Percentiles rank a stretch among this genome's conserved stretches.
phyloP scores from a whole-genome alignment of 37 sponge, comb jelly and placozoan genomes.

The Bolinopsis microptera region DNA sequence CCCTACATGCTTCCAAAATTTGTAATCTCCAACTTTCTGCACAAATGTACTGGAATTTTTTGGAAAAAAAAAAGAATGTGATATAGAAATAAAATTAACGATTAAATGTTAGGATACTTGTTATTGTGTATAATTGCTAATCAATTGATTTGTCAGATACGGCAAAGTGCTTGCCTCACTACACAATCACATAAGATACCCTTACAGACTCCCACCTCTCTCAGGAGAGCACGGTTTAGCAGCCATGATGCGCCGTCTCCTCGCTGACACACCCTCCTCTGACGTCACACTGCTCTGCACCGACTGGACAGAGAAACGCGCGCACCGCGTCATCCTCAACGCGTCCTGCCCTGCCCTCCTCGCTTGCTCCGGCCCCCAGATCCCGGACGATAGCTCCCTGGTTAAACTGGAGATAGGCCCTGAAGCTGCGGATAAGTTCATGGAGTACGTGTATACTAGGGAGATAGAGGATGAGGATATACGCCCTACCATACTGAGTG shows the following conservation, averaged over 20 bases:
- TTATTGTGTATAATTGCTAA: too few relatives aligned
- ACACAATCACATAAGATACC: too few relatives aligned
- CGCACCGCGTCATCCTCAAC: constrained; percentile 12
- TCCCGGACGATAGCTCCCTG: background rate
- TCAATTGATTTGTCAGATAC: too few relatives aligned
- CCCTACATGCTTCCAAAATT: too few relatives aligned
- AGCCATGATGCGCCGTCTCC: background rate
- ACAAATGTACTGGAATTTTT: too few relatives aligned
- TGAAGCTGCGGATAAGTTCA: background rate
- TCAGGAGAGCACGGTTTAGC: background rate
- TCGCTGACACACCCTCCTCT: background rate
- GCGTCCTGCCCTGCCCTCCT: constrained; percentile 1
- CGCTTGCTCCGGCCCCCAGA: background rate
- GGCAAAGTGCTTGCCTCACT: too few relatives aligned
- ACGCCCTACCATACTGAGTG: background rate
- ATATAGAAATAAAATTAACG: too few relatives aligned
- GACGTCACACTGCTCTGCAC: constrained; percentile 11
- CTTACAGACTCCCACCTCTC: too few relatives aligned
- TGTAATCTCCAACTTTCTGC: too few relatives aligned
- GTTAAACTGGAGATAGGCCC: background rate
- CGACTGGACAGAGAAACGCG: constrained; percentile 1
- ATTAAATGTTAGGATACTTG: too few relatives aligned
- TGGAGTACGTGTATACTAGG: constrained; percentile 18
- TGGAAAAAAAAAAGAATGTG: too few relatives aligned
- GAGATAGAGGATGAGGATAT: background rate